Percentiles rank a stretch among this genome's conserved stretches.
Evolutionary conservation across 2,113 vertebrate genomes (phyloP).

Genomic region (Ceyx melanurus): DNA sequence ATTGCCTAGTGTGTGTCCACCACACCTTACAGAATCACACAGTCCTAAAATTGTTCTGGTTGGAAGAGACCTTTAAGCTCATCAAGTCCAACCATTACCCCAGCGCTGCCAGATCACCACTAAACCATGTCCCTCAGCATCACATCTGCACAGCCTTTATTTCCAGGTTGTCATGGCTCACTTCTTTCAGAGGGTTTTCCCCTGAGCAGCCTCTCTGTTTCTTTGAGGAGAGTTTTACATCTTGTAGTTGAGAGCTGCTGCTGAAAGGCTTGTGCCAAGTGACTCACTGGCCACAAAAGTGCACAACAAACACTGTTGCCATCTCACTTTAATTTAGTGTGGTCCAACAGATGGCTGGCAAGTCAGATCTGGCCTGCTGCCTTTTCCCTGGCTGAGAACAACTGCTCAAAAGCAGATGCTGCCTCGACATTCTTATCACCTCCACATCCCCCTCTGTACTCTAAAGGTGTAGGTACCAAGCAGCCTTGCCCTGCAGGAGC

Average conservation of each 20-base stretch:
- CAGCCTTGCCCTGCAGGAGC: neutral
- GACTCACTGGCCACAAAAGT: slow-evolving; percentile 20
- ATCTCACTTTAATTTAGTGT: slow-evolving; percentile 6
- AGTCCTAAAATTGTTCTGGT: neutral
- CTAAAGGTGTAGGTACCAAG: neutral
- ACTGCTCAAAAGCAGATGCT: slow-evolving; percentile 35
- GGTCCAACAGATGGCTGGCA: slow-evolving; percentile 63
- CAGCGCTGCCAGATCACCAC: neutral
- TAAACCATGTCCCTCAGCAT: neutral
- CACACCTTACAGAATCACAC: neutral
- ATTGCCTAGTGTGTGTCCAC: neutral
- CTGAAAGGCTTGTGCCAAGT: neutral
- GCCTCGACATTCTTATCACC: neutral
- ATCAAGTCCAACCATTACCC: neutral
- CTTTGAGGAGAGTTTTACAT: neutral
- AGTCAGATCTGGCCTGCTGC: slow-evolving; percentile 56
- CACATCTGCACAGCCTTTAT: neutral
- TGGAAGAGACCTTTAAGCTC: neutral
- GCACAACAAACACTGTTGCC: slow-evolving; percentile 14
- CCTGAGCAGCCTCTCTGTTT: neutral
- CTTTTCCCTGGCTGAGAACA: slow-evolving; percentile 37
- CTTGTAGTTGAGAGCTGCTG: neutral
- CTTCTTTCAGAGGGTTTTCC: neutral
- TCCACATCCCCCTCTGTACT: neutral
- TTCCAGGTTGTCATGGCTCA: accelerated